Base-by-base conservation (phyloP, 2,888 invertebrate species). In the Drosophila formosana region DNA sequence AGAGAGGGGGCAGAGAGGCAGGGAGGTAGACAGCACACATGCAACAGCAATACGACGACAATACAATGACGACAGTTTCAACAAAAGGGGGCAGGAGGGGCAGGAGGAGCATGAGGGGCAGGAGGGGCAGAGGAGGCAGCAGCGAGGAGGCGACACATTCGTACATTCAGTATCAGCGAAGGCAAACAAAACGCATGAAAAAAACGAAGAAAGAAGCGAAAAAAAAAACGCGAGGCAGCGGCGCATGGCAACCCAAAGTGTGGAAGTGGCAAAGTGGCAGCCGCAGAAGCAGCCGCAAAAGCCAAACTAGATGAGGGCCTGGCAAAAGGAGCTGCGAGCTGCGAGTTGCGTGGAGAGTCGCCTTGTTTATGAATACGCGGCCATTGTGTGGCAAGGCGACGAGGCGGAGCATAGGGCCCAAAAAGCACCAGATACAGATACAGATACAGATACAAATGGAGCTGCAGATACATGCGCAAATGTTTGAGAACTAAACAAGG, bases 341-440 rank as follows among this genome's bases (percentile, higher is more conserved):
- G 57, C 47, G 46, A 65, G 61, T 34, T 11, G 37, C n/a, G 37
- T n/a, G 11, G 37, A 11, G 11, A 37, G 2, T 37, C 37, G 46
- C 81, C 89, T 88, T 78, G 80, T 85, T 83, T 82, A 83, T 83
- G 83, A 89, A 83, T 83, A 83, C 82, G 86, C 86, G 62, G 69
- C 51, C 89, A 83, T 83, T 83, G 83, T 83, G 75, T 70, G 88
- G 72, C 68, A 45, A 62, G 61, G 69, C 75, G 60, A 76, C 60
- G 60, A 72, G 74, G 73, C 66, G 63, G n/a, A 13, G 65, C 43
- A 47, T 50, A 55, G 57, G 46, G 72, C 80, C 71, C 76, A 57
- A 75, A 57, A 75, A 75, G 80, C 3, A 32, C 32, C 56, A 70
- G 41, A 53, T 53, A 43, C 39, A 52, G 28, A 34, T 26, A 37